Percentiles rank a stretch among this genome's conserved stretches.
phyloP scores from a whole-genome alignment of 2,113 vertebrate species.

The Brachirus orientalis region DNA sequence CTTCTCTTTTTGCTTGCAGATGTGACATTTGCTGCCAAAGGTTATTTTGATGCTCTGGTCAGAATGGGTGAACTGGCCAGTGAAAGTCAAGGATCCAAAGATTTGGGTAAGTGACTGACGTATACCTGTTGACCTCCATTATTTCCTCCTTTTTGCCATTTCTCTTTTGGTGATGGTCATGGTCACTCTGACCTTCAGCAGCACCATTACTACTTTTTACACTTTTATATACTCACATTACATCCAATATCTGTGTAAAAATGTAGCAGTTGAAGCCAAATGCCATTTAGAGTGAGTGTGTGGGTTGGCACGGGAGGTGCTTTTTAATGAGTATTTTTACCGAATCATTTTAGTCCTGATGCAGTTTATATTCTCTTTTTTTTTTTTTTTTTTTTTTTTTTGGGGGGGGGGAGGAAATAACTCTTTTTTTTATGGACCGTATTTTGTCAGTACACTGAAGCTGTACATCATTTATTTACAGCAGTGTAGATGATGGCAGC shows the following conservation, averaged over 20 bases:
- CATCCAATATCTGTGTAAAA: slow-evolving; percentile 5
- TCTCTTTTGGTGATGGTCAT: neutral
- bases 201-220: neutral
- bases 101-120: slow-evolving; percentile 88
- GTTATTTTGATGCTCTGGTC: slow-evolving; percentile 98
- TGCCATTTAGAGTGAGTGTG: slow-evolving; percentile 27
- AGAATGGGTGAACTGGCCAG: slow-evolving; percentile 99
- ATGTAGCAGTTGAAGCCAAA: slow-evolving; percentile 10
- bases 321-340: slow-evolving; percentile 29
- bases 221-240: neutral
- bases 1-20: slow-evolving; percentile 76
- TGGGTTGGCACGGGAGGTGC: slow-evolving; percentile 21
- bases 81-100: slow-evolving; percentile 98
- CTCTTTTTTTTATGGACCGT: slow-evolving; percentile 12
- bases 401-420: slow-evolving; percentile 44
- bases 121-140: neutral
- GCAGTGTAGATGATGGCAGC: neutral
- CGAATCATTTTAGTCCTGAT: slow-evolving; percentile 16
- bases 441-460: slow-evolving; percentile 14
- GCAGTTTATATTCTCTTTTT: slow-evolving; percentile 13
- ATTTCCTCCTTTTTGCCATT: neutral
- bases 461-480: slow-evolving; percentile 35
- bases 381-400: no score
- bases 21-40: slow-evolving; percentile 97
- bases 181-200: neutral